Percentiles rank a stretch among this genome's conserved stretches.
phyloP scores from a whole-genome alignment of 2,113 vertebrate genomes.

The Polypterus bichir region DNA sequence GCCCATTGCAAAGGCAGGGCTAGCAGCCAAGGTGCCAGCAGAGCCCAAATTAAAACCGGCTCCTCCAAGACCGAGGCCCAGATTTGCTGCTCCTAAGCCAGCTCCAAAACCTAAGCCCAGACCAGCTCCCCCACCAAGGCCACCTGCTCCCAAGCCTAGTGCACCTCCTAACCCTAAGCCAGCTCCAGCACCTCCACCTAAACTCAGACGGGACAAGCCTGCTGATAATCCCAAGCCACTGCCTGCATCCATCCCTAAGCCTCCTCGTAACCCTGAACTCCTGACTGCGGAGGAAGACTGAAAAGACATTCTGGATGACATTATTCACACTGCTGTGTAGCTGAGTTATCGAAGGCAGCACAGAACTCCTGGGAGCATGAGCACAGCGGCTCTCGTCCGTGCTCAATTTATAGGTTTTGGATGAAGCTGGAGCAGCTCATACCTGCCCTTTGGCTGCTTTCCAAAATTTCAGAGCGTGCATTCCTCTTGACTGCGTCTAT shows the following conservation, averaged over 20 bases:
- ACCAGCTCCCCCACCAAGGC: slow-evolving; percentile 4
- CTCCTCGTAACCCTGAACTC: neutral
- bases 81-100: neutral
- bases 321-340: neutral
- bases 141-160: slow-evolving; percentile 15
- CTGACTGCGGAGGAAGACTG: neutral
- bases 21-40: slow-evolving; percentile 15
- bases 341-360: neutral
- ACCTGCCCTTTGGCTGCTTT: neutral
- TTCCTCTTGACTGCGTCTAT: neutral
- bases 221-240: slow-evolving; percentile 2
- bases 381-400: neutral
- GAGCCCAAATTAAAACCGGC: neutral
- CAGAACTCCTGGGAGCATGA: slow-evolving; percentile 3
- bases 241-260: neutral
- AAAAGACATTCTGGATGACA: slow-evolving; percentile 1
- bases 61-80: slow-evolving; percentile 4
- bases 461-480: neutral
- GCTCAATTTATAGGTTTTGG: neutral
- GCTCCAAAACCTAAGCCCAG: slow-evolving; percentile 6
- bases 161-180: slow-evolving; percentile 10
- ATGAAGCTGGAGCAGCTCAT: neutral
- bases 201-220: slow-evolving; percentile 7
- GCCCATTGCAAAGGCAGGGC: slow-evolving; percentile 37
- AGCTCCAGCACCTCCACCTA: slow-evolving; percentile 11